phyloP scores from a whole-genome alignment of 2,113 vertebrate genomes.

The Silurus asotus region DNA sequence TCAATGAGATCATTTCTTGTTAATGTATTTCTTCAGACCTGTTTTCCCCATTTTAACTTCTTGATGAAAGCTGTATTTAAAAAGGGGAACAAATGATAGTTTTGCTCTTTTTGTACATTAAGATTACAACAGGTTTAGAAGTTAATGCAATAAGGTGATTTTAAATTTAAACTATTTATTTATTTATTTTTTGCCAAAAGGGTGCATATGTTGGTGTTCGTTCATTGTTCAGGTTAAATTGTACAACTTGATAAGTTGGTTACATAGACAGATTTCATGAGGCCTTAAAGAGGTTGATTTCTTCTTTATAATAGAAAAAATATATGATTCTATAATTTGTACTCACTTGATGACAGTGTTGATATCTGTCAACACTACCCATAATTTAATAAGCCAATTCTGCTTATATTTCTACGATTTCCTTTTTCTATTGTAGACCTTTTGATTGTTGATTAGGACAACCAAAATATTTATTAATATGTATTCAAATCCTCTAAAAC shows the following conservation, averaged over 20 bases:
- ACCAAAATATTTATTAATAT: neutral
- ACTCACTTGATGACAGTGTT: neutral
- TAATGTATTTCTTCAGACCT: slow-evolving; percentile 27
- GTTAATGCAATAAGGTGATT: neutral
- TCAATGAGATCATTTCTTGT: slow-evolving; percentile 41
- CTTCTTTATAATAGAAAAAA: neutral
- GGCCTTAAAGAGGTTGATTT: too few species aligned
- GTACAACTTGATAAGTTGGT: neutral
- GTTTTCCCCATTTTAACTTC: slow-evolving; percentile 10
- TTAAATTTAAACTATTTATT: neutral
- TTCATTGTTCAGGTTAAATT: neutral
- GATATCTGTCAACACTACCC: too few species aligned
- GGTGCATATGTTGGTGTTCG: neutral
- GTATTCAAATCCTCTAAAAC: neutral
- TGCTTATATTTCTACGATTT: neutral
- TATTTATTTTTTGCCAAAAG: too few species aligned
- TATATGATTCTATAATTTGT: neutral
- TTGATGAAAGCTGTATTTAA: slow-evolving; percentile 7
- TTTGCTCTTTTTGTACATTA: slow-evolving; percentile 3
- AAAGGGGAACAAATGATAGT: neutral
- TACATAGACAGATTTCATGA: neutral
- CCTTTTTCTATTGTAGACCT: neutral
- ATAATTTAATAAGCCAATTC: neutral
- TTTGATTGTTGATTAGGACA: neutral
- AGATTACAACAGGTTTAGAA: neutral